These are phyloP conservation scores for Temnothorax longispinosus DNA, from an alignment of 1,140 invertebrate species.

Conservation along the genomic window DNA sequence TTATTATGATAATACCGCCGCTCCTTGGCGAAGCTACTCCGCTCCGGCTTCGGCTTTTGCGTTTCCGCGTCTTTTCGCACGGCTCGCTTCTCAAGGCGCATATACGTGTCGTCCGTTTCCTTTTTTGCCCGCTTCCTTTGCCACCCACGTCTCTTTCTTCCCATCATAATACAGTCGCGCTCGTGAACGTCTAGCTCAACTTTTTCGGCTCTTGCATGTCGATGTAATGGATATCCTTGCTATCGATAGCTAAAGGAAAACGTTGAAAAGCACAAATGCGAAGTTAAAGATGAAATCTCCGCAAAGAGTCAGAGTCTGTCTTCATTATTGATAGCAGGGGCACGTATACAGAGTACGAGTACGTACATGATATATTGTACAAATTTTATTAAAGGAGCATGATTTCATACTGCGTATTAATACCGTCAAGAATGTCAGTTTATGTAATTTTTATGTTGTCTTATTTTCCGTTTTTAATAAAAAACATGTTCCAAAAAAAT, in stretches of 20 bases:
- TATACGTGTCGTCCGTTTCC: conserved; percentile 1
- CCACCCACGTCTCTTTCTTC: conserved; percentile 27
- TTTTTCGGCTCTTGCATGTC: not conserved
- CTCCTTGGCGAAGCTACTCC: conserved; percentile 71
- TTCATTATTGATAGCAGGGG: not conserved
- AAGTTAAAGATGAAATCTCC: not conserved
- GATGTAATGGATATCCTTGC: conserved; percentile 32
- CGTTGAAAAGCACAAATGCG: not conserved
- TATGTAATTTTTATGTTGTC: too few species aligned
- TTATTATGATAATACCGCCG: conserved; percentile 81
- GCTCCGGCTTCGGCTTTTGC: conserved; percentile 63
- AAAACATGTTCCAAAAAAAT: too few species aligned
- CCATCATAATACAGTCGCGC: conserved; percentile 18
- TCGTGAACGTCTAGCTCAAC: not conserved
- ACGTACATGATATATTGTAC: too few species aligned
- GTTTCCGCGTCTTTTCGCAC: conserved; percentile 59
- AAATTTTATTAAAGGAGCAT: too few species aligned
- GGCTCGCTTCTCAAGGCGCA: conserved; percentile 2
- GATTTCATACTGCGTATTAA: too few species aligned
- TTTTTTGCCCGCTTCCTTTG: conserved; percentile 4
- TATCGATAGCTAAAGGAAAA: not conserved
- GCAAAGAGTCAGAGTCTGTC: not conserved
- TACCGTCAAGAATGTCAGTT: too few species aligned
- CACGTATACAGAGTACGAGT: not conserved
- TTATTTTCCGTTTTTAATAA: too few species aligned